A percentile compares a stretch with the other conserved stretches of the same genome.
phyloP scores from a whole-genome alignment of 2,888 invertebrate genomes.

The Latrodectus elegans region DNA sequence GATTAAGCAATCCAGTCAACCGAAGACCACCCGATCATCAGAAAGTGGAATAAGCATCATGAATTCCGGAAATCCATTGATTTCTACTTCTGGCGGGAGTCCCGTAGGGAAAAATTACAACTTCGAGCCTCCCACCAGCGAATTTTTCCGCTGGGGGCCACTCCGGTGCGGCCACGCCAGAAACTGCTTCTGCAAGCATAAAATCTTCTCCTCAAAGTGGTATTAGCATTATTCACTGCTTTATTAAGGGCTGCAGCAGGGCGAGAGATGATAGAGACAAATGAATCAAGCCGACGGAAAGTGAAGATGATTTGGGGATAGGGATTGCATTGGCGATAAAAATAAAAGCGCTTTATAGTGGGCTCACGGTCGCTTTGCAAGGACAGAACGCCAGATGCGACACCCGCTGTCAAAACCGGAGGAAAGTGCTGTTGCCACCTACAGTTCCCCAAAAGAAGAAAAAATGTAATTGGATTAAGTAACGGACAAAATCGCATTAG shows the following conservation, averaged over 20 bases:
- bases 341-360: neutral
- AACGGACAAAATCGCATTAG: slow-evolving; percentile 64
- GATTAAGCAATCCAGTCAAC: no score
- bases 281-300: slow-evolving; percentile 39
- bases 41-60: neutral
- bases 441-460: slow-evolving; percentile 15
- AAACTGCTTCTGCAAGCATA: neutral
- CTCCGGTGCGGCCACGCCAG: neutral
- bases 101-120: neutral
- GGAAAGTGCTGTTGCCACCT: slow-evolving; percentile 1
- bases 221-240: slow-evolving; percentile 63
- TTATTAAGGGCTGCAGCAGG: slow-evolving; percentile 7
- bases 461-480: slow-evolving; percentile 61
- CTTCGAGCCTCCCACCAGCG: neutral
- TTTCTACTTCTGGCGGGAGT: neutral
- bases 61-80: neutral
- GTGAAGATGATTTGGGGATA: slow-evolving; percentile 41
- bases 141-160: neutral
- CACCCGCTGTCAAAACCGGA: slow-evolving; percentile 48
- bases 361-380: slow-evolving; percentile 1
- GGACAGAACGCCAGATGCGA: slow-evolving; percentile 46
- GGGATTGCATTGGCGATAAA: neutral
- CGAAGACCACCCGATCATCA: no score
- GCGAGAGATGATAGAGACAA: slow-evolving; percentile 41
- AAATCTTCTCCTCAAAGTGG: slow-evolving; percentile 28